Conservation (phyloP, 2,888 invertebrate species). For the Lottia scabra region DNA sequence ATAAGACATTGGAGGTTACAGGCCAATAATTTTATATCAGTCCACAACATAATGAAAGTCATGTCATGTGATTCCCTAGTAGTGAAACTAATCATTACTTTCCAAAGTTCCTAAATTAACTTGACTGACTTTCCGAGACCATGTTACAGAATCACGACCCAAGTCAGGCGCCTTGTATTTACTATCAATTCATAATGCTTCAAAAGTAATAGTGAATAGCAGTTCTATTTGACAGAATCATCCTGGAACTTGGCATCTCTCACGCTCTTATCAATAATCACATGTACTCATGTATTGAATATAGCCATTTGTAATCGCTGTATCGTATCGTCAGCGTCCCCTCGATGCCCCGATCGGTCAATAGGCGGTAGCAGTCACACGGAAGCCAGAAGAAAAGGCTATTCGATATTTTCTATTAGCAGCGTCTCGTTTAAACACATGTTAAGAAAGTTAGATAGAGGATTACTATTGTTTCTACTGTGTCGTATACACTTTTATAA, state of each 20-base stretch:
- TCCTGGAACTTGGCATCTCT: background rate
- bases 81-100: background rate
- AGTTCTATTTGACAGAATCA: background rate
- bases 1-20: too few species aligned
- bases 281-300: constrained; percentile 4
- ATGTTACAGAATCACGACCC: too few species aligned
- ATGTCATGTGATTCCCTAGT: background rate
- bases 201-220: background rate
- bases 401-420: constrained; percentile 1
- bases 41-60: background rate
- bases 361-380: constrained; percentile 6
- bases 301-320: constrained; percentile 3
- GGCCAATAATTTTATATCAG: too few species aligned
- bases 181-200: background rate
- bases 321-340: background rate
- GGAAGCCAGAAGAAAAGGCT: background rate
- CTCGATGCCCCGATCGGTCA: background rate
- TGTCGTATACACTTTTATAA: too few species aligned
- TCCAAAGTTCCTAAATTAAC: background rate
- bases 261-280: background rate
- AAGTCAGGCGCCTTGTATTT: too few species aligned
- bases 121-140: background rate
- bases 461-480: background rate
- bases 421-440: background rate
- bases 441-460: background rate